Evolutionary conservation across 1,140 invertebrate species (phyloP).

Genomic region (Drosophila virilis): DNA sequence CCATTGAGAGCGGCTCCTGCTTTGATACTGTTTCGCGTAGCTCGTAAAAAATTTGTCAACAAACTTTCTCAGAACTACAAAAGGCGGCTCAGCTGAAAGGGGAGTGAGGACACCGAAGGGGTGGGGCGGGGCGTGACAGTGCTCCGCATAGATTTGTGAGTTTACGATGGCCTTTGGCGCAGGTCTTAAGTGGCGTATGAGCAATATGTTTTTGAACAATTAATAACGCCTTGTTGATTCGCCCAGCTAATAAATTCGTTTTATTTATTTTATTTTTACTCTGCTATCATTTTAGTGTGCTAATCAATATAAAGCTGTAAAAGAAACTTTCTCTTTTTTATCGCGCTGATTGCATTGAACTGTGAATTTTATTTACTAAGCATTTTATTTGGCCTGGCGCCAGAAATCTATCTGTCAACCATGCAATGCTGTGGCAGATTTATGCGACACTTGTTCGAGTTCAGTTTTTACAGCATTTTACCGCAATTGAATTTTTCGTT

Average conservation of each 20-base stretch:
- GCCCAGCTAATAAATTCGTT: constrained; percentile 61
- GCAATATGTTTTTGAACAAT: constrained; percentile 63
- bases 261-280: constrained; percentile 7
- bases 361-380: constrained; percentile 73
- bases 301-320: constrained; percentile 67
- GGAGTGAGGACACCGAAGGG: not conserved
- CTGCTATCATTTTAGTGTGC: constrained; percentile 64
- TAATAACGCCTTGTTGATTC: constrained; percentile 70
- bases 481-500: constrained; percentile 18
- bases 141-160: constrained; percentile 26
- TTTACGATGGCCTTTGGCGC: constrained; percentile 40
- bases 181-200: constrained; percentile 69
- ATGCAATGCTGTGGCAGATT: constrained; percentile 17
- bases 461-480: constrained; percentile 3
- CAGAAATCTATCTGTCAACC: constrained; percentile 53
- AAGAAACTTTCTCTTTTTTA: constrained; percentile 24
- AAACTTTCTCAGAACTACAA: constrained; percentile 39
- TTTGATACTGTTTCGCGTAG: constrained; percentile 40
- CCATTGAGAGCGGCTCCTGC: not conserved
- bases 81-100: constrained; percentile 3
- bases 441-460: constrained; percentile 45
- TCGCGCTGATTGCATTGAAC: constrained; percentile 38
- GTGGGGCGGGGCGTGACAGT: not conserved
- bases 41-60: constrained; percentile 73
- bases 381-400: constrained; percentile 56